Base-by-base conservation (phyloP, 2,888 invertebrate genomes). In the Philereme transversata region DNA sequence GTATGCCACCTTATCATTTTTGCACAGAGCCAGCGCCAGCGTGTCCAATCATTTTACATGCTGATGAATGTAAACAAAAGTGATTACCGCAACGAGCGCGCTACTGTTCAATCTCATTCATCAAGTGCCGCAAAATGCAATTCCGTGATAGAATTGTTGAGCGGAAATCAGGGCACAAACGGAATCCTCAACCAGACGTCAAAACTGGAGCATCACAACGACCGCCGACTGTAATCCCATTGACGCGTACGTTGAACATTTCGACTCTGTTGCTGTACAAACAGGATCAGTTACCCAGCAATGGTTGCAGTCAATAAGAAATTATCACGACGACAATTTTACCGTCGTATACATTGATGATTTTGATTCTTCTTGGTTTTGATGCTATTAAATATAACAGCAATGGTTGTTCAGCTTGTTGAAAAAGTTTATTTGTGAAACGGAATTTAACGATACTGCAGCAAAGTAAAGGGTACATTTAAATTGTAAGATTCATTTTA, bases 401-500 rank as follows among this genome's bases (percentile, higher is more conserved):
- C 52, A 35, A 61, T 51, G 53, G 41, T 51, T 38, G 35, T 6
- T 33, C 0, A 11, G 11, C 11, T 9, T n/a, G 9, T 4, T 11
- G 35, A 10, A 36, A 45, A 53, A 46, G 34, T 52, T 52, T 62
- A 33, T 57, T 58, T 46, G 51, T 46, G 45, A 60, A 52, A 53
- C 51, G 35, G 45, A 52, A 52, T 52, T 60, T 56, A 48, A 41
- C 60, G 53, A 61, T 52, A 56, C 58, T 63, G 55, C 56, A 63
- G 48, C 57, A 58, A 59, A 57, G 64, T 59, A 51, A 62, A 62
- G 51, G 60, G 54, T 55, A 57, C 57, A 64, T 65, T 67, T 51
- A 62, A 62, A 67, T 62, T 58, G 61, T 61, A 57, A 57, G 50
- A 60, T 62, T 60, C 57, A 63, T 65, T 61, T 61, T 52, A 65